Conservation (phyloP, 2,797 vertebrate genomes). For the Tinamus major region DNA sequence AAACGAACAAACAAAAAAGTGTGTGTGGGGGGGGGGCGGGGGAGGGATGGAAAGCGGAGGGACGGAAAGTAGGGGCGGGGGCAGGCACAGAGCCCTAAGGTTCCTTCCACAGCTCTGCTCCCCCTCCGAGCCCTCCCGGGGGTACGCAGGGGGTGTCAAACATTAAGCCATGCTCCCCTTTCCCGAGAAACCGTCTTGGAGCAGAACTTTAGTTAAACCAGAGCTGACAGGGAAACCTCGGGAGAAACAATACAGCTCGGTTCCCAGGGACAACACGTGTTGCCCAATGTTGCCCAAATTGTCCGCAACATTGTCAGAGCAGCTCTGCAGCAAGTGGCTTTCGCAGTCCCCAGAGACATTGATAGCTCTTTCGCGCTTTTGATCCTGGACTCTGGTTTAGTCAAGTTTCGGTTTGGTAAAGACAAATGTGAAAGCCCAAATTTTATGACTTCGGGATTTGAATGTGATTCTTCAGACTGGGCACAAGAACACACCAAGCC, state of each 20-base stretch:
- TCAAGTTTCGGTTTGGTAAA: conserved; percentile 42
- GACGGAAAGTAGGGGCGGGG: not conserved
- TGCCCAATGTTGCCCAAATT: conserved; percentile 14
- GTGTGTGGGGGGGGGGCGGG: no score
- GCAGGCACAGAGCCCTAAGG: not conserved
- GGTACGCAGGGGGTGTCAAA: not conserved
- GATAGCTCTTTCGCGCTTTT: conserved; percentile 24
- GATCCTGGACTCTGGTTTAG: conserved; percentile 30
- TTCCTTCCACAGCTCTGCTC: not conserved
- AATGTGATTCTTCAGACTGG: conserved; percentile 29
- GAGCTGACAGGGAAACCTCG: conserved; percentile 12
- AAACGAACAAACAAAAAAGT: no score
- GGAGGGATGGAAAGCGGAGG: not conserved
- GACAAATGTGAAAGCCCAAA: conserved; percentile 16
- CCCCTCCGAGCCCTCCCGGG: not conserved
- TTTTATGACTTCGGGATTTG: conserved; percentile 37
- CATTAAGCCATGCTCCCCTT: not conserved
- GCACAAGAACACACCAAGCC: conserved; percentile 48
- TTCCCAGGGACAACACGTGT: conserved; percentile 21
- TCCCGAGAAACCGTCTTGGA: not conserved
- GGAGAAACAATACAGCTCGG: not conserved
- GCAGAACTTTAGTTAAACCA: not conserved
- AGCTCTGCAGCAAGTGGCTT: not conserved
- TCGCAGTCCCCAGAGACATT: conserved; percentile 14
- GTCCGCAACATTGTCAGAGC: not conserved